phyloP scores from a whole-genome alignment of 2,888 invertebrate species.

The Eupithecia centaureata region DNA sequence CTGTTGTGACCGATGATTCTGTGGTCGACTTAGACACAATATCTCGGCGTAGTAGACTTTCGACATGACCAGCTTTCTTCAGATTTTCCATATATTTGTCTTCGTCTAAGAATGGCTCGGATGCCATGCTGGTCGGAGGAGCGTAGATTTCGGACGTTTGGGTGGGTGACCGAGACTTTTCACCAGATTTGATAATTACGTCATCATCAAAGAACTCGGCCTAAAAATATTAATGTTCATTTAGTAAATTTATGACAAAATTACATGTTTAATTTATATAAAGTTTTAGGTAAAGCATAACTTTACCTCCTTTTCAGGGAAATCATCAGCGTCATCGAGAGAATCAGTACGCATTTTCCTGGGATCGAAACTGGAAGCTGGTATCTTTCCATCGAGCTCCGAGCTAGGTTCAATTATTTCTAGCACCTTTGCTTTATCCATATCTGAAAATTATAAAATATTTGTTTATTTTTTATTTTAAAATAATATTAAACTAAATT shows the following conservation, averaged over 20 bases:
- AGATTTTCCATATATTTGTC: slow-evolving; percentile 47
- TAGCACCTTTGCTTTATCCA: slow-evolving; percentile 81
- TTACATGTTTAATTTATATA: not conserved
- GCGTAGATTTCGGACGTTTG: slow-evolving; percentile 41
- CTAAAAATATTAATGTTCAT: slow-evolving; percentile 46
- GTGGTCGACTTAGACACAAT: slow-evolving; percentile 78
- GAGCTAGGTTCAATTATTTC: slow-evolving; percentile 81
- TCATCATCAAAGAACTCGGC: slow-evolving; percentile 71
- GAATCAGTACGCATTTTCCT: slow-evolving; percentile 79
- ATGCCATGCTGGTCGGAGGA: slow-evolving; percentile 53
- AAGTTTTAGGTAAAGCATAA: not conserved
- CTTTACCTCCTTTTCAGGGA: slow-evolving; percentile 78
- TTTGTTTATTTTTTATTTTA: not conserved
- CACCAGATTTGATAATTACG: slow-evolving; percentile 48
- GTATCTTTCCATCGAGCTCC: slow-evolving; percentile 69
- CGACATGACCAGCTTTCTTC: slow-evolving; percentile 67
- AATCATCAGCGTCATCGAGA: slow-evolving; percentile 81
- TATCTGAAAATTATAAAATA: slow-evolving; percentile 62
- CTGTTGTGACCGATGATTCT: slow-evolving; percentile 79
- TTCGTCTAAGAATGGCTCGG: slow-evolving; percentile 44
- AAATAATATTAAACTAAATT: not conserved
- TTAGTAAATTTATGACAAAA: slow-evolving; percentile 9
- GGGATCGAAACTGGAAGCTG: slow-evolving; percentile 73
- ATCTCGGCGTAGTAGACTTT: slow-evolving; percentile 65
- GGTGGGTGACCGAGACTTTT: slow-evolving; percentile 35